Base-by-base conservation (phyloP, 2,888 invertebrate species). In the Acanthococcus lagerstroemiae region DNA sequence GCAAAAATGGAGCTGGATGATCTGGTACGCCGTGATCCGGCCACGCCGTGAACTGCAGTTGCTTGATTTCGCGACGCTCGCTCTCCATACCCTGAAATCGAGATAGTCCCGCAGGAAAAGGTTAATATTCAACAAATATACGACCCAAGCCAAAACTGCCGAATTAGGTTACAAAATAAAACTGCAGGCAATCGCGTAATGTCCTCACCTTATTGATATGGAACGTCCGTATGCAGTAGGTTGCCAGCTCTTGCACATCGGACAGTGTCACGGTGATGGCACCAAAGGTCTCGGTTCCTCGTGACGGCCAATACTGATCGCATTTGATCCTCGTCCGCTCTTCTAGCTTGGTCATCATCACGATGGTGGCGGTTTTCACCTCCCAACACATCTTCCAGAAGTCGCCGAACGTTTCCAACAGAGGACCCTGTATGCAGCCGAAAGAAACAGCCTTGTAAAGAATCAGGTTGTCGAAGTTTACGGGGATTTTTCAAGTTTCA, bases 361-460 rank as follows among this genome's bases (percentile, higher is more conserved):
- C 97, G 71, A 99, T 92, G 0, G 94, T 95, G 12, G 89, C 85
- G 4, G 91, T 88, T 71, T 91, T 84, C 68, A 96, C 83, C 77
- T 99, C 97, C 99, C 99, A 99, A 72, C 95, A 91, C 97, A 97
- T 97, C 69, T 97, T 82, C 99, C 99, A 99, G 78, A 99, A 99
- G 78, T 99, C 99, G 4, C 87, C 86, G 73, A 96, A 94, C 0
- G 99, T 99, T 75, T 99, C 96, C 73, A 94, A 95, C 19, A 99
- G 79, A 5, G 99, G 97, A 25, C 97, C 99, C 81, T 96, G 71
- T 7, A 71, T 68, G 61, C n/a, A n/a, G n/a, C n/a, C n/a, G n/a
- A n/a, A n/a, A 37, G 12, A 37, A 3, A 15, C 37, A 50, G 37
- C 48, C 3, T 50, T 50, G 37, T n/a, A n/a, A n/a, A n/a, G n/a